phyloP scores from a whole-genome alignment of 1,140 invertebrate genomes.

The Drosophila nebulosa region DNA sequence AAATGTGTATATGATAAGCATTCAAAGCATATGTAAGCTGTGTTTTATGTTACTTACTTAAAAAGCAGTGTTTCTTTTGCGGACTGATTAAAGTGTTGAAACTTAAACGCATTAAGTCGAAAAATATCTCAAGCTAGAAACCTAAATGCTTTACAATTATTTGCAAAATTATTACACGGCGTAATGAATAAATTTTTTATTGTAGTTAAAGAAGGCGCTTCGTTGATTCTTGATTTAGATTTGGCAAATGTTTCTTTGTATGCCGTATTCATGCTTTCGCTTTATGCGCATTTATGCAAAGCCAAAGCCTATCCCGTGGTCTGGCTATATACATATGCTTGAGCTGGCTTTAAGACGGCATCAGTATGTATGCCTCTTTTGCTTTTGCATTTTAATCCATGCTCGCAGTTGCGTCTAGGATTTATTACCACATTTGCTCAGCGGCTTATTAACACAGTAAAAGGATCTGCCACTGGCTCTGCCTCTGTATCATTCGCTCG shows the following conservation, averaged over 20 bases:
- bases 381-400: conserved; percentile 5
- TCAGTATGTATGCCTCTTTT: conserved; percentile 1
- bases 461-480: not conserved
- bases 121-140: too few relatives aligned
- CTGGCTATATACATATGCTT: not conserved
- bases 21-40: too few relatives aligned
- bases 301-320: not conserved
- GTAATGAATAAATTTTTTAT: not conserved
- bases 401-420: conserved; percentile 5
- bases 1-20: too few relatives aligned
- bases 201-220: not conserved
- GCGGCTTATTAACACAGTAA: conserved; percentile 8
- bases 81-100: too few relatives aligned
- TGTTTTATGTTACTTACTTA: too few relatives aligned
- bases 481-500: not conserved
- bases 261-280: not conserved
- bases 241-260: not conserved
- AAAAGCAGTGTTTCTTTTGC: too few relatives aligned
- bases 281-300: not conserved
- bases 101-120: too few relatives aligned
- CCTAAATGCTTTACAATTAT: not conserved
- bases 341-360: not conserved
- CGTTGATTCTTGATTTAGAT: not conserved
- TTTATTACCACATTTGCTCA: conserved; percentile 16
- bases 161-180: not conserved